Conservation (phyloP, 1,140 invertebrate genomes). For the Probaryconus sp. region DNA sequence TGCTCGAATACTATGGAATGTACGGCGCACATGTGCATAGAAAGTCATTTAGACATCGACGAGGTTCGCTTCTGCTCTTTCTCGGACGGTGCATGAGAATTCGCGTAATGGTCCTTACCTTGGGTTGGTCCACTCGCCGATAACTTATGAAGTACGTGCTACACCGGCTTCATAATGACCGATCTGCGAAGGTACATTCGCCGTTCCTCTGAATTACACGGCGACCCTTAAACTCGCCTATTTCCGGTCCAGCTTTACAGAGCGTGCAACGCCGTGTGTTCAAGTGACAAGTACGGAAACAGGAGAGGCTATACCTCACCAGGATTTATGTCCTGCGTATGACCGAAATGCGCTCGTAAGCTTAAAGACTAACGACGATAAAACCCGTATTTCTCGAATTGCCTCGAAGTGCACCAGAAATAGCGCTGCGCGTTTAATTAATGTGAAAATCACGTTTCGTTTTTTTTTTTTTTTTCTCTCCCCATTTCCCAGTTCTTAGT, state of each 20-base stretch:
- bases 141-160: conserved; percentile 61
- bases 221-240: conserved; percentile 61
- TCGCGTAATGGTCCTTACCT: conserved; percentile 60
- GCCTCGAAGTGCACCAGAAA: conserved; percentile 16
- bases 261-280: conserved; percentile 51
- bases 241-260: conserved; percentile 57
- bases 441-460: conserved; percentile 21
- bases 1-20: conserved; percentile 20
- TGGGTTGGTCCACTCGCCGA: conserved; percentile 50
- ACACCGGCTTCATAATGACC: conserved; percentile 28
- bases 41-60: conserved; percentile 45
- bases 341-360: conserved; percentile 61
- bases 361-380: conserved; percentile 53
- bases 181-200: conserved; percentile 41
- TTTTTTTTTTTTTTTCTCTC: not conserved
- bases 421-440: conserved; percentile 33
- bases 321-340: conserved; percentile 60
- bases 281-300: conserved; percentile 64
- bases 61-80: conserved; percentile 17
- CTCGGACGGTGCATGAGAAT: conserved; percentile 27
- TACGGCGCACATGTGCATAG: conserved; percentile 7
- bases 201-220: conserved; percentile 49
- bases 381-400: conserved; percentile 53
- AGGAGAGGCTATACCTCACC: conserved; percentile 52
- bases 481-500: not conserved